These are phyloP conservation scores for Antheraea assamensis DNA, from an alignment of 2,888 invertebrate genomes.

Conservation along the genomic window DNA sequence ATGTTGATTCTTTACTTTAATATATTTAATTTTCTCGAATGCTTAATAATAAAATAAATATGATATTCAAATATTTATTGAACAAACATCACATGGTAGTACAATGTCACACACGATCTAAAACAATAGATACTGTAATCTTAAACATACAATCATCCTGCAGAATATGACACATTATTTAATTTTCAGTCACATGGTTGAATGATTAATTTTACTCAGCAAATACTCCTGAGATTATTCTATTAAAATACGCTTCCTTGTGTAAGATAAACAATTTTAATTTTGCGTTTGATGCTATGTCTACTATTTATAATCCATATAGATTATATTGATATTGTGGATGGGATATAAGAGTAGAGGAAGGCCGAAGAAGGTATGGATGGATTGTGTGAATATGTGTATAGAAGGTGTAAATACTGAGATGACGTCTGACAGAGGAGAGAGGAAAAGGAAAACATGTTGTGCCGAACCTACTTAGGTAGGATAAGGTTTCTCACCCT, in stretches of 20 bases:
- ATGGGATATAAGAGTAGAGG: too few relatives aligned
- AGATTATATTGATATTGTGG: background rate
- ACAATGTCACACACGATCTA: conserved; percentile 11
- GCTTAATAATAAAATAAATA: conserved; percentile 15
- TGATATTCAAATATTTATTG: conserved; percentile 6
- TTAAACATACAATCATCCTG: conserved; percentile 26
- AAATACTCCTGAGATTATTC: conserved; percentile 1
- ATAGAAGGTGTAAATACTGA: too few relatives aligned
- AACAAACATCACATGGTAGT: conserved; percentile 18
- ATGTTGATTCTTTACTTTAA: conserved; percentile 9
- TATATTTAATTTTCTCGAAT: conserved; percentile 5
- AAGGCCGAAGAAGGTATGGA: too few relatives aligned
- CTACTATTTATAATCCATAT: background rate
- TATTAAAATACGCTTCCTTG: conserved; percentile 10
- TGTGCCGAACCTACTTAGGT: too few relatives aligned
- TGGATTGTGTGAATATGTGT: too few relatives aligned
- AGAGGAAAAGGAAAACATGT: too few relatives aligned
- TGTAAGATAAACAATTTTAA: conserved; percentile 7
- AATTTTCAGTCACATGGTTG: conserved; percentile 40
- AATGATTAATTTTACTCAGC: conserved; percentile 26
- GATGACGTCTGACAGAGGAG: too few relatives aligned
- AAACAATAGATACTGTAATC: conserved; percentile 15
- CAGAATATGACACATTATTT: conserved; percentile 29
- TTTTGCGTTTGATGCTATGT: background rate
- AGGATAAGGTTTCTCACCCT: too few relatives aligned